Conservation (phyloP, 1,140 invertebrate genomes). For the Bicyclus anynana region DNA sequence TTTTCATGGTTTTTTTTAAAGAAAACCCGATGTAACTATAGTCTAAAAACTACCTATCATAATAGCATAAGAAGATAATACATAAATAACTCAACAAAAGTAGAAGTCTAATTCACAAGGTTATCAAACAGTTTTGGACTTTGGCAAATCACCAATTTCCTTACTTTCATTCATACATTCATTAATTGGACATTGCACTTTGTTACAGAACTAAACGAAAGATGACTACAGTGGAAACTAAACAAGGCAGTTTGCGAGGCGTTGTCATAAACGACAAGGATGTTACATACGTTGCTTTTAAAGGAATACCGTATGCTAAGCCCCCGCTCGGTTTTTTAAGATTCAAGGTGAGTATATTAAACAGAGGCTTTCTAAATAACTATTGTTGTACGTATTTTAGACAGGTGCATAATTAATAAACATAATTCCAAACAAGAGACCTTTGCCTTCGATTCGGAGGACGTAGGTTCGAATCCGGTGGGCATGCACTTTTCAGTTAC, state of each 20-base stretch:
- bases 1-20: too few species aligned
- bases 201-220: conserved; percentile 16
- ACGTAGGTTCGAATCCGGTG: too few species aligned
- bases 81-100: too few species aligned
- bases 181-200: not conserved
- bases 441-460: too few species aligned
- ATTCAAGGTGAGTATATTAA: conserved; percentile 66
- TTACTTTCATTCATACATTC: not conserved
- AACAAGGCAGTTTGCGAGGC: conserved; percentile 67
- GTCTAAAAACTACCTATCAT: too few species aligned
- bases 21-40: too few species aligned
- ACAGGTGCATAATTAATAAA: too few species aligned
- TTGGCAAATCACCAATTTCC: conserved; percentile 9
- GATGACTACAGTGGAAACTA: conserved; percentile 48
- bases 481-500: too few species aligned
- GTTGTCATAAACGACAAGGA: conserved; percentile 44
- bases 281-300: conserved; percentile 77
- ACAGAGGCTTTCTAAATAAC: not conserved
- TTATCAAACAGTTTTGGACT: conserved; percentile 6
- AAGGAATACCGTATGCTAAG: conserved; percentile 83
- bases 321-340: conserved; percentile 81
- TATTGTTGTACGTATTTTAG: too few species aligned
- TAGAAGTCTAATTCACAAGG: conserved; percentile 1
- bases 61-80: too few species aligned
- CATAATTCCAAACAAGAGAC: too few species aligned